Conservation (phyloP, 2,888 invertebrate species). For the Octodonta nipae region DNA sequence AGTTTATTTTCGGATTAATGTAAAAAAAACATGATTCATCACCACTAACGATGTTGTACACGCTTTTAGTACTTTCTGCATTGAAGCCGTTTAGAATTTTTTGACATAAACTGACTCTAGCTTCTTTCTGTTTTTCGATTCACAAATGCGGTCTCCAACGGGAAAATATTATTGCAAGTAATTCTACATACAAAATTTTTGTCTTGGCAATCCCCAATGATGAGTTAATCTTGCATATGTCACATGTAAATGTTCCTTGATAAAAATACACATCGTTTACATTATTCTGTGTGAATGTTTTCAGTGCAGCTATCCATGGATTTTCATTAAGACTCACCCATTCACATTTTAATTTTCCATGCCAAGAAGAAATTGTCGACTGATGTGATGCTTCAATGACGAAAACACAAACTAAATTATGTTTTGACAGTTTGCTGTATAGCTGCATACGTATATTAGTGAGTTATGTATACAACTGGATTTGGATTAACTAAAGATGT, state of each 20-base stretch:
- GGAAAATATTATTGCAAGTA: background rate
- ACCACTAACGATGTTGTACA: background rate
- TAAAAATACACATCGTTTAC: background rate
- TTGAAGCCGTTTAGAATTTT: background rate
- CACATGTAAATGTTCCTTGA: background rate
- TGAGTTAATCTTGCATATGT: too few species aligned
- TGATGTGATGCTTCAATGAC: too few species aligned
- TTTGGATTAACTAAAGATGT: too few species aligned
- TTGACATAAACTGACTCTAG: background rate
- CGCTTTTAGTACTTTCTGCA: background rate
- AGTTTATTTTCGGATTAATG: background rate
- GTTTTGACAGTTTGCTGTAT: too few species aligned
- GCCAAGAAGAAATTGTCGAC: too few species aligned
- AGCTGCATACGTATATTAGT: too few species aligned
- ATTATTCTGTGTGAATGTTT: too few species aligned
- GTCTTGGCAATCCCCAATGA: background rate
- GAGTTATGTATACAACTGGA: too few species aligned
- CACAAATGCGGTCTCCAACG: background rate
- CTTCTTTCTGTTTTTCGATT: background rate
- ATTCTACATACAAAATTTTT: background rate
- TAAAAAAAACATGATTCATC: background rate
- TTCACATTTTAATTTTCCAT: too few species aligned
- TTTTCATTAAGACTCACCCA: too few species aligned
- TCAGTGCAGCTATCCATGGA: too few species aligned
- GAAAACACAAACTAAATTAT: too few species aligned